Base-by-base conservation (phyloP, 2,888 invertebrate species). In the Bugula neritina region DNA sequence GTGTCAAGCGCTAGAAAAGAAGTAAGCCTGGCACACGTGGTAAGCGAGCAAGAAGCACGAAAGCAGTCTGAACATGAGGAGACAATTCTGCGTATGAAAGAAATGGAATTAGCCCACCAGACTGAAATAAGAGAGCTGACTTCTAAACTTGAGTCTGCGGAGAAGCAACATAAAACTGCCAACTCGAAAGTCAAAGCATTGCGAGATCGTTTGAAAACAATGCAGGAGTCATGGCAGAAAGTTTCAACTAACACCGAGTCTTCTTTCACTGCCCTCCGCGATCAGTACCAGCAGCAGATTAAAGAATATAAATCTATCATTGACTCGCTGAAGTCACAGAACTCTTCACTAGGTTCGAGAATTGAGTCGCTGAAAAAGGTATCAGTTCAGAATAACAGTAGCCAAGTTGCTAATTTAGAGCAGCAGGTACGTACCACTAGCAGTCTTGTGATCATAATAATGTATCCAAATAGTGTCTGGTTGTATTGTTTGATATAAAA, bases 231-330 rank as follows among this genome's bases (percentile, higher is more conserved):
- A 31, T 63, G 63, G 63, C 63, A 63, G 31, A 63, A 63, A 31
- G 31, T 63, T 3, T 63, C 63, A 29, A 34, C 13, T 31, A n/a
- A 63, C 31, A 63, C 63, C 3, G 63, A 63, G n/a, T 31, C 63
- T 3, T 63, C 63, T 34, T 63, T 63, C 34, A 31, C 63, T 13
- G 63, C 63, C n/a, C 63, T 63, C 25, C 2, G 63, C 27, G 63
- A 63, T 29, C 63, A 63, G n/a, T 63, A 63, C n/a, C 63, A 63
- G 63, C 63, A 63, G 34, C 63, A 63, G 63, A 63, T 63, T 27
- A 63, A 63, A 63, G 63, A 63, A 34, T 63, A 63, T 27, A 63
- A 63, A 31, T 63, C 63, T 10, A 63, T 63, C n/a, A 27, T 63
- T 31, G 25, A 63, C 21, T 63, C 63, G 13, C 27, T 63, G 5